phyloP scores from a whole-genome alignment of 2,113 vertebrate genomes.

The Toxotes chatareus region DNA sequence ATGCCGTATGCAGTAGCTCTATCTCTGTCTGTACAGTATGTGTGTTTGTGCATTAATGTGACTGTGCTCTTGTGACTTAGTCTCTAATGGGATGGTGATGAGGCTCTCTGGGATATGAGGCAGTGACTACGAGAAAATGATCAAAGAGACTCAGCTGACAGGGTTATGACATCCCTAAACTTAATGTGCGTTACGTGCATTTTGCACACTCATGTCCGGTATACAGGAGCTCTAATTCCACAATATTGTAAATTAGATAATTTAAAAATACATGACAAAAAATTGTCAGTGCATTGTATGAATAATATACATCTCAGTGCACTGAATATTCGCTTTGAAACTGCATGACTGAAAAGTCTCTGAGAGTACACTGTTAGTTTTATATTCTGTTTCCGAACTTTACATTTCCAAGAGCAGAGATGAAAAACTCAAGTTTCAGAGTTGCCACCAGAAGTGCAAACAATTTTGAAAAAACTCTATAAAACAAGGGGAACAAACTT shows the following conservation, averaged over 20 bases:
- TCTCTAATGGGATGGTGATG: conserved; percentile 19
- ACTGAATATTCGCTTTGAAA: conserved; percentile 16
- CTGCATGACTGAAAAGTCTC: background rate
- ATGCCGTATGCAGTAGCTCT: conserved; percentile 2
- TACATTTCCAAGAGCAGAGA: background rate
- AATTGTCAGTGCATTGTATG: background rate
- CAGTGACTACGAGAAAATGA: conserved; percentile 15
- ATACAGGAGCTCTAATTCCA: background rate
- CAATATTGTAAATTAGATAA: background rate
- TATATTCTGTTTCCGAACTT: conserved; percentile 11
- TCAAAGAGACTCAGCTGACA: conserved; percentile 30
- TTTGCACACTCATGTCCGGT: background rate
- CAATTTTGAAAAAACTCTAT: background rate
- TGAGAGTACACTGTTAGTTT: conserved; percentile 13
- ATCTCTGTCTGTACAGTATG: conserved; percentile 17
- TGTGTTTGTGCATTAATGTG: conserved; percentile 24
- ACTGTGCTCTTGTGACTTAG: conserved; percentile 9
- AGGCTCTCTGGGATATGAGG: conserved; percentile 35
- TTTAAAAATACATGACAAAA: background rate
- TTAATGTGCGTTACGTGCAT: background rate
- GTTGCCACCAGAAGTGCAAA: background rate
- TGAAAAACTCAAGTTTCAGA: conserved; percentile 10
- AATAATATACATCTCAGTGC: conserved; percentile 11
- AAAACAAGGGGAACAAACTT: background rate
- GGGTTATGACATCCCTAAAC: background rate